Conservation (phyloP, 2,113 vertebrate genomes). For the Cephalopterus ornatus region DNA sequence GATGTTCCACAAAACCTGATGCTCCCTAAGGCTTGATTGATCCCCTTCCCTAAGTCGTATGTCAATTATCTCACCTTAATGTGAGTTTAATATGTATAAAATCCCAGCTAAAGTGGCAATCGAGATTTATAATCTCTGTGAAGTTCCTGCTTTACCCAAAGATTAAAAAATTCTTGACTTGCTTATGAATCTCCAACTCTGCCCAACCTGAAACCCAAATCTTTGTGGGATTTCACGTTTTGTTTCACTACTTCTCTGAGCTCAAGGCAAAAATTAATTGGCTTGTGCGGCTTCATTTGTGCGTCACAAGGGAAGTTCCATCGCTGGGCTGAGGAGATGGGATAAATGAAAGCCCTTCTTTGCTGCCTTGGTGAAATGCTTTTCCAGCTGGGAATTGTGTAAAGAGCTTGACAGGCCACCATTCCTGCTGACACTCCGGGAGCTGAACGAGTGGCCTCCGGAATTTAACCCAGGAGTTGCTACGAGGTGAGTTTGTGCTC, state of each 20-base stretch:
- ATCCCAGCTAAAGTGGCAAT: background rate
- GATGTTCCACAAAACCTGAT: background rate
- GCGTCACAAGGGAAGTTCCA: fast-evolving
- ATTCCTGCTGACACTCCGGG: background rate
- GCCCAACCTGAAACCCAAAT: background rate
- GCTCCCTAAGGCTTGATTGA: no score
- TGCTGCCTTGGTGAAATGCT: background rate
- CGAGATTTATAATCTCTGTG: background rate
- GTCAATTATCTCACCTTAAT: background rate
- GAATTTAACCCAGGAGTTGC: background rate
- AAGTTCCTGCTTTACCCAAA: background rate
- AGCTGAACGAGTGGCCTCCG: background rate
- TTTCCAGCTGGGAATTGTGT: background rate
- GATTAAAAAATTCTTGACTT: background rate
- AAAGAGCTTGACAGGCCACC: background rate
- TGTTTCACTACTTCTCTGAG: background rate
- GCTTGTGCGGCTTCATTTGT: background rate
- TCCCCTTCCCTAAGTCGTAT: background rate
- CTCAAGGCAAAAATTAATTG: background rate
- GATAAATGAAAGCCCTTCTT: background rate
- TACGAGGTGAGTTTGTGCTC: background rate
- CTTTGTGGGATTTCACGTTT: background rate
- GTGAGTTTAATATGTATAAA: background rate
- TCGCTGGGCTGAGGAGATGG: background rate
- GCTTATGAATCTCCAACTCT: background rate